Percentiles rank a stretch among this genome's conserved stretches.
These are phyloP conservation scores for Bujurquina vittata DNA, from an alignment of 2,113 vertebrate species.

Conservation along the genomic window DNA sequence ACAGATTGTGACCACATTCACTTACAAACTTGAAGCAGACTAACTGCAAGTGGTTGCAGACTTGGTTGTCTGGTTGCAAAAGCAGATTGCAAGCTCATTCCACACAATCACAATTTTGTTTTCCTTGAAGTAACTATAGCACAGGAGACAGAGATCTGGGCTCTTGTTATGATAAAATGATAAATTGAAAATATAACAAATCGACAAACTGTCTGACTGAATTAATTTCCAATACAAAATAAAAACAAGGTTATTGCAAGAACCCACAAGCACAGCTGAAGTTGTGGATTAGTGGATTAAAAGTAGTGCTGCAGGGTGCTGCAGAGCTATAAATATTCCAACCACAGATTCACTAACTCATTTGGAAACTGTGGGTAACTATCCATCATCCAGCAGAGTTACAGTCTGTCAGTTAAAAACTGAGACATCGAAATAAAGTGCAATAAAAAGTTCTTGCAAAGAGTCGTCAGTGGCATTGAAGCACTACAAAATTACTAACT, in stretches of 20 bases:
- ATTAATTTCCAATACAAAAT: background rate
- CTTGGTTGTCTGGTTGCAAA: background rate
- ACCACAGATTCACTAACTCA: constrained; percentile 4
- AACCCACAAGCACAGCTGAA: background rate
- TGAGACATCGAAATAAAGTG: background rate
- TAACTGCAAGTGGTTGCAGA: background rate
- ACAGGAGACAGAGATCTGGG: background rate
- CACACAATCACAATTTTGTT: background rate
- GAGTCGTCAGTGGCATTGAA: constrained; percentile 1
- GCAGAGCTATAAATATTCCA: constrained; percentile 28
- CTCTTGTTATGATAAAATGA: background rate
- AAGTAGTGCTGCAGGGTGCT: constrained; percentile 1
- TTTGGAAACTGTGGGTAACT: constrained; percentile 30
- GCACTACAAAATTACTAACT: constrained; percentile 6
- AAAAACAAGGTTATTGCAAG: too few relatives aligned
- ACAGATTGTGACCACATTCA: background rate
- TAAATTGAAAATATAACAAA: background rate
- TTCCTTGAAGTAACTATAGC: background rate
- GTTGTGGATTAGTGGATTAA: constrained; percentile 4
- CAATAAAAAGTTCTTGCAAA: constrained; percentile 11
- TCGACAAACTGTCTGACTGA: background rate
- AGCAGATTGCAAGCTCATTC: background rate
- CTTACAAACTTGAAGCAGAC: too few relatives aligned
- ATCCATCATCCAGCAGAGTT: constrained; percentile 37
- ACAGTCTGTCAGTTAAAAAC: constrained; percentile 19